Evolutionary conservation across 2,797 vertebrate genomes (phyloP).

Genomic region (Channa striata): DNA sequence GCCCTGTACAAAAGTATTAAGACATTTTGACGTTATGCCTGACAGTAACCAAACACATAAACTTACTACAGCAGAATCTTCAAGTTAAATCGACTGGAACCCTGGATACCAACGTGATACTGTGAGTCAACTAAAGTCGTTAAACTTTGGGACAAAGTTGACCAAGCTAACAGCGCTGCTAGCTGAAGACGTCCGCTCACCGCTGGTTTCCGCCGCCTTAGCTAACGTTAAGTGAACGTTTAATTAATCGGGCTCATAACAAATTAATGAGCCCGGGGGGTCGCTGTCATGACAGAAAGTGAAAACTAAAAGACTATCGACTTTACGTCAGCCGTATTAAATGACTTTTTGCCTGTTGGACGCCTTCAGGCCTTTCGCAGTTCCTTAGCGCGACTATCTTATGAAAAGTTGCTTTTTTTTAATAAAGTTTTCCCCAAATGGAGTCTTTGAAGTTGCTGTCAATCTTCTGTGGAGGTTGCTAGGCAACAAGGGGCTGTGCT

Average conservation of each 20-base stretch:
- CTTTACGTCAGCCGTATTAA: slow-evolving; percentile 53
- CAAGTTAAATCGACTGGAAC: no score
- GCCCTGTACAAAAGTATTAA: slow-evolving; percentile 13
- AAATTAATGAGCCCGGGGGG: slow-evolving; percentile 72
- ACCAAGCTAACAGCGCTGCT: background rate
- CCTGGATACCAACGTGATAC: no score
- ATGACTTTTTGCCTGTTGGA: slow-evolving; percentile 9
- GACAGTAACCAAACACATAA: background rate
- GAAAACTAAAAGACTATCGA: slow-evolving; percentile 69
- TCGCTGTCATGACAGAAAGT: slow-evolving; percentile 77
- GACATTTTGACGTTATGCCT: background rate
- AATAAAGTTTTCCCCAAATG: slow-evolving; percentile 44
- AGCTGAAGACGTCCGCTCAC: slow-evolving; percentile 47
- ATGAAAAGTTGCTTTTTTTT: slow-evolving; percentile 1
- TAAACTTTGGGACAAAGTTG: slow-evolving; percentile 13
- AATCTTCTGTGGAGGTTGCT: slow-evolving; percentile 73
- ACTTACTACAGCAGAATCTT: background rate
- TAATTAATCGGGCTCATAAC: slow-evolving; percentile 73
- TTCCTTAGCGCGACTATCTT: background rate
- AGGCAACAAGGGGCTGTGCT: slow-evolving; percentile 75
- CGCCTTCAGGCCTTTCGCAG: background rate
- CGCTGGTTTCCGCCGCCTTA: slow-evolving; percentile 39
- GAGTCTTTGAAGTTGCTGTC: slow-evolving; percentile 61
- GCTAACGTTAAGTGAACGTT: slow-evolving; percentile 51
- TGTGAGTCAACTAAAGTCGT: no score